phyloP scores from a whole-genome alignment of 2,888 invertebrate species.

The Campoletis raptor region DNA sequence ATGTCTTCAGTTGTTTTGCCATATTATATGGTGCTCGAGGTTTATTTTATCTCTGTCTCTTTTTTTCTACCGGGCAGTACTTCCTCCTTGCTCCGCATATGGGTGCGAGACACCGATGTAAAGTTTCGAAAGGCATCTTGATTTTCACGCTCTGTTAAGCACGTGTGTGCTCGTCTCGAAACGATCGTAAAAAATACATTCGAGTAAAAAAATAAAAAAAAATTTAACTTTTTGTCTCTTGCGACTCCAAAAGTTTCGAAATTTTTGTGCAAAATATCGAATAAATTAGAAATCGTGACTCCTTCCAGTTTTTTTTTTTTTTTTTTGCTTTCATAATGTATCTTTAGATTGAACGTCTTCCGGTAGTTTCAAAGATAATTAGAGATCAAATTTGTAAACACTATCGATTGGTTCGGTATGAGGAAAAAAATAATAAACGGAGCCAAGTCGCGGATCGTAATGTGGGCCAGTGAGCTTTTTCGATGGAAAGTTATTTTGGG shows the following conservation, averaged over 20 bases:
- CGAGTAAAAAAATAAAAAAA: background rate
- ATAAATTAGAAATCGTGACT: background rate
- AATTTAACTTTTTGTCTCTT: conserved; percentile 19
- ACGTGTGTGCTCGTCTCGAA: conserved; percentile 44
- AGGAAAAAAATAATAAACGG: conserved; percentile 30
- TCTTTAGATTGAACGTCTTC: background rate
- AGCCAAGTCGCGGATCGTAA: conserved; percentile 32
- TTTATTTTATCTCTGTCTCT: background rate
- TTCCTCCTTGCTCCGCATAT: conserved; percentile 14
- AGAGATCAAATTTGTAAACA: background rate
- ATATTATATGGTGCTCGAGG: conserved; percentile 17
- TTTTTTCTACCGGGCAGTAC: background rate
- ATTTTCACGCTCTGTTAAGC: conserved; percentile 67
- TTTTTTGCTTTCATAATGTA: background rate
- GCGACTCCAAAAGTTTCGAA: conserved; percentile 18
- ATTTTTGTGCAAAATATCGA: conserved; percentile 9
- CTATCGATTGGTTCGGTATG: conserved; percentile 39
- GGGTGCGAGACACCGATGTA: conserved; percentile 24
- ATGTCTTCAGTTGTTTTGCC: conserved; percentile 62
- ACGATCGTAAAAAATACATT: conserved; percentile 53
- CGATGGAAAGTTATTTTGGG: conserved; percentile 79
- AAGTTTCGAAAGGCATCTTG: conserved; percentile 62
- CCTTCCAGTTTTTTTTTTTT: background rate
- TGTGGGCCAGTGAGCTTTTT: conserved; percentile 63
- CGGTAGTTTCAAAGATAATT: background rate